phyloP scores from a whole-genome alignment of 2,797 vertebrate species.

The Enteromius radiatus region DNA sequence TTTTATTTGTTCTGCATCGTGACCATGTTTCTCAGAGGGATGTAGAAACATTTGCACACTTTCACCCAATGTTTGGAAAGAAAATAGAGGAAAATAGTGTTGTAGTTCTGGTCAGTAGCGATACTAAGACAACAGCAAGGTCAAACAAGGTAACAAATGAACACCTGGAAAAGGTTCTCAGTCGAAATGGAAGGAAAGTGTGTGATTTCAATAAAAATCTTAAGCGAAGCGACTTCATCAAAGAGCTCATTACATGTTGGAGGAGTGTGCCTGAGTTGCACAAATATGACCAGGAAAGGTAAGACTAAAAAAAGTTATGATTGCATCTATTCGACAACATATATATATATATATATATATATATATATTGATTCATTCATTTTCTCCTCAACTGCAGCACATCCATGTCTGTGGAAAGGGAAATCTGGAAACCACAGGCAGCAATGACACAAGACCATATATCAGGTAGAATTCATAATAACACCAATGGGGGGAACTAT shows the following conservation, averaged over 20 bases:
- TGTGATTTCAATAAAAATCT: constrained; percentile 3
- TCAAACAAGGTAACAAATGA: background rate
- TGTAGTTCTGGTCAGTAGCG: background rate
- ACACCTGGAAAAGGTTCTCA: background rate
- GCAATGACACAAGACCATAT: background rate
- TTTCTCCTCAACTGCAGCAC: background rate
- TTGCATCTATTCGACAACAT: background rate
- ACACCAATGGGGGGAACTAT: background rate
- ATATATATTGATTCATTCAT: background rate
- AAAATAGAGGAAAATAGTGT: constrained; percentile 10
- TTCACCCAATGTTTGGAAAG: background rate
- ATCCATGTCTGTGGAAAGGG: background rate
- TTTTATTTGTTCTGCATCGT: constrained; percentile 30
- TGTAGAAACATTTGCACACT: background rate
- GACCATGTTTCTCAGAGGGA: constrained; percentile 18
- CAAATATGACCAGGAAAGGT: background rate
- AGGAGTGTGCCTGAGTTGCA: background rate
- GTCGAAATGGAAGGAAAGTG: background rate
- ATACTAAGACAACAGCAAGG: background rate
- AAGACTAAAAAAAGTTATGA: background rate
- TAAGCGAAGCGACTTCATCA: background rate
- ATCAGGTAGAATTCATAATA: background rate
- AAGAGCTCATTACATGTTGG: background rate
- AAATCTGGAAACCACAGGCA: background rate
- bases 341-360: background rate